Conservation (phyloP, 2,113 vertebrate genomes). For the Orthochromis indermauri region DNA sequence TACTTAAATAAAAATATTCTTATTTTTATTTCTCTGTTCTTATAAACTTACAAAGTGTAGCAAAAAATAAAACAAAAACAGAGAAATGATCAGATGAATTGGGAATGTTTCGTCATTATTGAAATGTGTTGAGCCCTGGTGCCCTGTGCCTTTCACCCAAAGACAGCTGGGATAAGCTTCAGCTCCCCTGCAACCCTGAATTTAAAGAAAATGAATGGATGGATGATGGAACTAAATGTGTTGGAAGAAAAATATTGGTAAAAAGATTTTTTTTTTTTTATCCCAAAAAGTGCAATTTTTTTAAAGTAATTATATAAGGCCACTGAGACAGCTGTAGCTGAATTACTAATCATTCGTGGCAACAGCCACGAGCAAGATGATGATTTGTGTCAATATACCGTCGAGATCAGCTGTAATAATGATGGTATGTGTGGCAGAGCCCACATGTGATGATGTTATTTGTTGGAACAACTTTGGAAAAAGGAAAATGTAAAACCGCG, state of each 20-base stretch:
- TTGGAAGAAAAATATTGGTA: no score
- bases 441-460: slow-evolving; percentile 29
- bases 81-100: background rate
- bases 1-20: background rate
- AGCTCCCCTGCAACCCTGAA: background rate
- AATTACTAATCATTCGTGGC: background rate
- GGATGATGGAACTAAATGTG: background rate
- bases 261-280: background rate
- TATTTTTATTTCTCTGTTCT: background rate
- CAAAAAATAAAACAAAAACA: background rate
- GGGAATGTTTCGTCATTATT: background rate
- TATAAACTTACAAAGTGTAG: background rate
- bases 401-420: background rate
- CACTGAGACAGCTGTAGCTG: background rate
- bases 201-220: background rate
- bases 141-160: background rate
- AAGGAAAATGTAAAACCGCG: background rate
- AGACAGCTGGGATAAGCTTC: background rate
- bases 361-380: background rate
- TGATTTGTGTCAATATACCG: background rate
- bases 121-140: background rate
- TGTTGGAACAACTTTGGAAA: slow-evolving; percentile 32
- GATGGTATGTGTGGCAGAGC: background rate
- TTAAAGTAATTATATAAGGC: background rate
- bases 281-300: background rate